These are phyloP conservation scores for Naja naja DNA, from an alignment of 2,113 vertebrate genomes.

Conservation along the genomic window DNA sequence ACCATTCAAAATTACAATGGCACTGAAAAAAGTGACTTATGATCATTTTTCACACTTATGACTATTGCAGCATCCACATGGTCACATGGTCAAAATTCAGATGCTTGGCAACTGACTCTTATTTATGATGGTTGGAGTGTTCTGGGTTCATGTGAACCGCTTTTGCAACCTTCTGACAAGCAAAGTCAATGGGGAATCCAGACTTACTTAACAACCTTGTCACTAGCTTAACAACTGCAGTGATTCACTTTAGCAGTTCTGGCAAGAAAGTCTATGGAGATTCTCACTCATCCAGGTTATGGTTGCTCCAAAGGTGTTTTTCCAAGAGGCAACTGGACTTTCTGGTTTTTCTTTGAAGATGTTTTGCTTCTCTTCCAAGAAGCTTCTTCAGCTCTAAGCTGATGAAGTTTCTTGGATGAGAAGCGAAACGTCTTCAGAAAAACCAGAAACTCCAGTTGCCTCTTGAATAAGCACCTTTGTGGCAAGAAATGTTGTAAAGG, in stretches of 20 bases:
- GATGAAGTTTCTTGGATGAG: no score
- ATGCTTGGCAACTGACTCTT: not conserved
- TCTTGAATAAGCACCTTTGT: no score
- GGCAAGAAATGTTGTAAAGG: no score
- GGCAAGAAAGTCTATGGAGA: no score
- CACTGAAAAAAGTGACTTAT: not conserved
- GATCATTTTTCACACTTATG: not conserved
- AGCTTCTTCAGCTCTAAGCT: no score
- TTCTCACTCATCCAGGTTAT: no score
- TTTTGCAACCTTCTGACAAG: not conserved
- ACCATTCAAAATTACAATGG: not conserved
- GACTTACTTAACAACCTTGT: not conserved
- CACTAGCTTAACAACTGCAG: not conserved
- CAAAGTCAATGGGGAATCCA: not conserved
- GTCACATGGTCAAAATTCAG: not conserved
- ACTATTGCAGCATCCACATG: not conserved
- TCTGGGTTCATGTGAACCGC: not conserved
- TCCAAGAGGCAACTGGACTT: no score
- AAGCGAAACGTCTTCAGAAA: no score
- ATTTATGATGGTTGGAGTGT: not conserved
- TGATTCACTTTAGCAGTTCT: not conserved
- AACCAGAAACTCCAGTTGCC: no score
- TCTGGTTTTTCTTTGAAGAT: no score
- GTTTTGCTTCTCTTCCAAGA: no score
- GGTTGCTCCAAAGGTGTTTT: no score